phyloP scores from a whole-genome alignment of 2,797 vertebrate genomes.

The Mustela erminea region DNA sequence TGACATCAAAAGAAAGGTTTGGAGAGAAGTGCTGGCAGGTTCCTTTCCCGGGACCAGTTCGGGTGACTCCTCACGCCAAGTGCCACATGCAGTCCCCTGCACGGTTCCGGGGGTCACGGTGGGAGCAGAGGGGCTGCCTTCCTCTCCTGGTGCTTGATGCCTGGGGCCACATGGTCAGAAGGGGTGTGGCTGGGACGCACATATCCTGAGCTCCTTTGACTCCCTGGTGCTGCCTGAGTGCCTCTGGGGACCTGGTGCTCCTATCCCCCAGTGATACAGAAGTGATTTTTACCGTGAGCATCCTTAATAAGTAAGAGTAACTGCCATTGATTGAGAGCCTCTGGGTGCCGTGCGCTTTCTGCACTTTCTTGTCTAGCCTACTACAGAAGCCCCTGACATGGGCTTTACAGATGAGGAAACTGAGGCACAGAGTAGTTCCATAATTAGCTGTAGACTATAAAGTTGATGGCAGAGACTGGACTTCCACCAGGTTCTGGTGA shows the following conservation, averaged over 20 bases:
- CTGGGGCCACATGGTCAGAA: not conserved
- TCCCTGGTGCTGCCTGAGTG: not conserved
- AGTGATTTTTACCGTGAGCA: not conserved
- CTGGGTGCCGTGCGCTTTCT: not conserved
- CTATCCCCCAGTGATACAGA: not conserved
- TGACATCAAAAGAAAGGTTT: not conserved
- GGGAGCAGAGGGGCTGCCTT: not conserved
- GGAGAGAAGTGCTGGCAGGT: not conserved
- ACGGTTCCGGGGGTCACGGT: accelerated
- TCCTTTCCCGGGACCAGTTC: not conserved
- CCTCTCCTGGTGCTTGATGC: accelerated
- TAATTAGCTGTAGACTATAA: not conserved
- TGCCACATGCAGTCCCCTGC: accelerated
- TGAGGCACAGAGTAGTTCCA: not conserved
- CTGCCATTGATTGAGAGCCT: not conserved
- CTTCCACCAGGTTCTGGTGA: not conserved
- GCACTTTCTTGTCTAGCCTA: not conserved
- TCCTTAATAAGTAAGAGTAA: not conserved
- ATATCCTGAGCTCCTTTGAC: not conserved
- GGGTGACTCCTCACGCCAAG: not conserved
- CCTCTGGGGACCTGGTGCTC: not conserved
- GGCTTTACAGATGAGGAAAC: not conserved
- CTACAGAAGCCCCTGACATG: not conserved
- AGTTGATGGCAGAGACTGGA: not conserved
- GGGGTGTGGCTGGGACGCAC: not conserved